These are phyloP conservation scores for Manacus vitellinus DNA, from an alignment of 2,113 vertebrate genomes.

Conservation along the genomic window DNA sequence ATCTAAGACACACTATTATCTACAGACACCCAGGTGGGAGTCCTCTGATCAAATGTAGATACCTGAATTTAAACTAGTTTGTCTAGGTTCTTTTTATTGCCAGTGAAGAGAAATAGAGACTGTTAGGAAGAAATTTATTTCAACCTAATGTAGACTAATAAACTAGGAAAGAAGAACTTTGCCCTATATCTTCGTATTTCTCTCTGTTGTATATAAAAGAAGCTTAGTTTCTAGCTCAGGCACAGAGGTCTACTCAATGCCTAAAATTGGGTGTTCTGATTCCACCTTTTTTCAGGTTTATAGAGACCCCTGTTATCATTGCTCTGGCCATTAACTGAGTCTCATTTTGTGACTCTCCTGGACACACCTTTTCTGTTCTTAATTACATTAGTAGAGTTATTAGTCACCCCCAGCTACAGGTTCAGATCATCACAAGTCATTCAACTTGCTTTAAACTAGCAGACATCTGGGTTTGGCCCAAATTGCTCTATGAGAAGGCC, in stretches of 20 bases:
- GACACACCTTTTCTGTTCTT: background rate
- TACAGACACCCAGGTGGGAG: constrained; percentile 39
- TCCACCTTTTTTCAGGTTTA: background rate
- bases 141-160: constrained; percentile 5
- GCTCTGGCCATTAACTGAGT: background rate
- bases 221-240: background rate
- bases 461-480: background rate
- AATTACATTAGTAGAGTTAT: background rate
- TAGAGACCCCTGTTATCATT: background rate
- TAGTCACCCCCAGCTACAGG: background rate
- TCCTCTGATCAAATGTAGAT: constrained; percentile 38
- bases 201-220: background rate
- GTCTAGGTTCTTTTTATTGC: constrained; percentile 21
- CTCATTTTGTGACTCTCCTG: background rate
- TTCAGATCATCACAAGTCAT: background rate
- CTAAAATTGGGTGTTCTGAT: background rate
- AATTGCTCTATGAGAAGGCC: background rate
- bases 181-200: background rate
- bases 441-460: background rate
- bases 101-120: background rate
- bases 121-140: constrained; percentile 28
- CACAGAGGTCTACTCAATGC: background rate
- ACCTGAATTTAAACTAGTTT: constrained; percentile 49
- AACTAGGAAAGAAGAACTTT: constrained; percentile 23
- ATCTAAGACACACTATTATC: constrained; percentile 45